Conservation (phyloP, 2,113 vertebrate genomes). For the Oriolus oriolus region DNA sequence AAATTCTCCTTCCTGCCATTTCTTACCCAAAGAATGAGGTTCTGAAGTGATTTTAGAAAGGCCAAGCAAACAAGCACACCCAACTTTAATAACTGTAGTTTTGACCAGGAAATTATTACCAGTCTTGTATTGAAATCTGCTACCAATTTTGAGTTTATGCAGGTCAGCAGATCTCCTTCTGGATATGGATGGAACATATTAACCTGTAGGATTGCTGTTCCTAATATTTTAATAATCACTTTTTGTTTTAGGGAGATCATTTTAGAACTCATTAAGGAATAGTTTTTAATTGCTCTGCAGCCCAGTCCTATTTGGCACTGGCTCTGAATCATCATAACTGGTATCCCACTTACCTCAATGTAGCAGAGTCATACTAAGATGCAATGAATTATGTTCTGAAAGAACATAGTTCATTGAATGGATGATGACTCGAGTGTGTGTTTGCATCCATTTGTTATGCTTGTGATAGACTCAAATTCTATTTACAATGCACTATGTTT, state of each 20-base stretch:
- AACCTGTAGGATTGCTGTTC: conserved; percentile 30
- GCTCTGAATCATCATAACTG: not conserved
- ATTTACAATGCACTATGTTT: not conserved
- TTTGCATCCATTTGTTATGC: not conserved
- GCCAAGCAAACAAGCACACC: not conserved
- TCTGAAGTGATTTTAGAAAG: not conserved
- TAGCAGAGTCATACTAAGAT: not conserved
- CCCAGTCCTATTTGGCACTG: not conserved
- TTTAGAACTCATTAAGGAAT: conserved; percentile 14
- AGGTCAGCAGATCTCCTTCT: conserved; percentile 11
- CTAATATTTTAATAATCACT: not conserved
- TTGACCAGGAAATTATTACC: not conserved
- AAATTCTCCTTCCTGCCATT: not conserved
- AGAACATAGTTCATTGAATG: not conserved
- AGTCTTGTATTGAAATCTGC: not conserved
- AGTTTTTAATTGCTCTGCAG: not conserved
- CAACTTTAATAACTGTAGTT: not conserved
- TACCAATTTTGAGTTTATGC: not conserved
- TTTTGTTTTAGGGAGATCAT: not conserved
- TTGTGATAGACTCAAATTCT: not conserved
- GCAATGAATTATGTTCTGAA: not conserved
- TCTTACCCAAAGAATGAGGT: not conserved
- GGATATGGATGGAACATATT: conserved; percentile 23
- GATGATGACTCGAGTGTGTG: not conserved
- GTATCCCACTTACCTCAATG: not conserved